Conservation (phyloP, 2,888 invertebrate genomes). For the Cecidostiba fungosa region DNA sequence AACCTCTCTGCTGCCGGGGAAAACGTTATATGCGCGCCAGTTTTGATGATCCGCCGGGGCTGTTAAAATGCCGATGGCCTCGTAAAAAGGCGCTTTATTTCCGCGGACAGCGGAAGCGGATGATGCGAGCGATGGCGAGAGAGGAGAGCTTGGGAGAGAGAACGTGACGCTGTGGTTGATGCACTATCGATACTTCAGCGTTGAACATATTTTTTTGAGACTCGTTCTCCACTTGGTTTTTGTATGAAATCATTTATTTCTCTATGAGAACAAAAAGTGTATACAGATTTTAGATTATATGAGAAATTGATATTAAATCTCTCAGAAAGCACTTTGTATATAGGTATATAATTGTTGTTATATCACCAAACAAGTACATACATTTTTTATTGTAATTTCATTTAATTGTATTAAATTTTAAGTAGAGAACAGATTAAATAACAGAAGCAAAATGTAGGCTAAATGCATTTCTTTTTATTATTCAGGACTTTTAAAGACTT, state of each 20-base stretch:
- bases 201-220: not conserved
- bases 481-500: not conserved
- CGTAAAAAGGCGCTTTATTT: constrained; percentile 2
- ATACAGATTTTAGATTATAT: no score
- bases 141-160: not conserved
- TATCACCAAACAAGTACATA: no score
- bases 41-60: constrained; percentile 29
- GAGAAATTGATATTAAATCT: no score
- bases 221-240: not conserved
- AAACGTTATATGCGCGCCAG: not conserved
- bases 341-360: no score
- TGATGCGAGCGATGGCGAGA: not conserved
- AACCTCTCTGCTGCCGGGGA: constrained; percentile 62
- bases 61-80: constrained; percentile 15
- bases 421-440: not conserved
- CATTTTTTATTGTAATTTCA: not conserved
- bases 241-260: no score
- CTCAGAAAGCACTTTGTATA: no score
- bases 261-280: no score
- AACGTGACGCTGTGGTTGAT: not conserved
- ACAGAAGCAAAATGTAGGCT: not conserved
- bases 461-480: not conserved
- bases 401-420: not conserved
- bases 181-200: not conserved
- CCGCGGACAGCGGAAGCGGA: not conserved